A percentile compares a stretch with the other conserved stretches of the same genome.
phyloP scores from a whole-genome alignment of 2,797 vertebrate genomes.

The Eospalax fontanierii region DNA sequence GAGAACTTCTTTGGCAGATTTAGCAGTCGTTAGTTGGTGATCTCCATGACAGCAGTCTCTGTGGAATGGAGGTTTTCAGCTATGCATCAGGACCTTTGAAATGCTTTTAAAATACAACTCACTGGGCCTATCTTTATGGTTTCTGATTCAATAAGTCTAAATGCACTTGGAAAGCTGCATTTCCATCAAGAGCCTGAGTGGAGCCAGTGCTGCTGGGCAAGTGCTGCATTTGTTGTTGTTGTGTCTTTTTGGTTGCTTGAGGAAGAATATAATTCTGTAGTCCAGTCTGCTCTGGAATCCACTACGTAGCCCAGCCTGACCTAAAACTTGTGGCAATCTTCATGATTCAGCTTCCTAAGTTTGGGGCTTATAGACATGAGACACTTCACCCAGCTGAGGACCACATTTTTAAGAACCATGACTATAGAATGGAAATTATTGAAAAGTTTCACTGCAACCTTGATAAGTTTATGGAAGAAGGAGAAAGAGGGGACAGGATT shows the following conservation, averaged over 20 bases:
- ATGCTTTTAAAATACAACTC: background rate
- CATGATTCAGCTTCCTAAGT: no score
- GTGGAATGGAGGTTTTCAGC: background rate
- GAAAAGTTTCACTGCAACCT: background rate
- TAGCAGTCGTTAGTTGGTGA: background rate
- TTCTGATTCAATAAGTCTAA: background rate
- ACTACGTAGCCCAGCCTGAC: background rate
- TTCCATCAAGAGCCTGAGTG: background rate
- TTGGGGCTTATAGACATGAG: background rate
- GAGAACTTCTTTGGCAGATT: background rate
- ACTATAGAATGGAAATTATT: background rate
- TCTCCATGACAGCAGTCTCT: background rate
- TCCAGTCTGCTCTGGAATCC: background rate
- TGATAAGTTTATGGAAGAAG: background rate
- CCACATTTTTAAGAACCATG: background rate
- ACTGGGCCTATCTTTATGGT: background rate
- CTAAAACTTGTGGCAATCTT: background rate
- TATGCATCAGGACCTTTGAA: background rate
- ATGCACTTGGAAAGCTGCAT: background rate
- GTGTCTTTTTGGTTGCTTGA: background rate
- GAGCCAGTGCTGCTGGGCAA: no score
- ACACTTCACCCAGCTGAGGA: background rate
- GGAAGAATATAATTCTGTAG: background rate
- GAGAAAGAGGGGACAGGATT: background rate
- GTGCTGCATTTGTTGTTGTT: background rate